Percentiles rank a stretch among this genome's conserved stretches.
These are phyloP conservation scores for Lycocorax pyrrhopterus DNA, from an alignment of 2,113 vertebrate species.

Conservation along the genomic window DNA sequence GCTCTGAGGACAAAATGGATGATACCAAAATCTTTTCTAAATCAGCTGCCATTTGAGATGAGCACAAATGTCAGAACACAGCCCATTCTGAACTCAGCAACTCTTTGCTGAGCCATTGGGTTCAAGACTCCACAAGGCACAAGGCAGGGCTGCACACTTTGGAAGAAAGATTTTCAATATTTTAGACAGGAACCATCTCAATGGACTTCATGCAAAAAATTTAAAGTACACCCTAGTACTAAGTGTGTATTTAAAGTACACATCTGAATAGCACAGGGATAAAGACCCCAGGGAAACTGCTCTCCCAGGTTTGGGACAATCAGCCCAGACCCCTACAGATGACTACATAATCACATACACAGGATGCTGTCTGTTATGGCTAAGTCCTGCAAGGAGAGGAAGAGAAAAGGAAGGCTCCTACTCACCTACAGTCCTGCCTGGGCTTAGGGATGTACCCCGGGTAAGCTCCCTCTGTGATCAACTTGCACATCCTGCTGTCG, in stretches of 20 bases:
- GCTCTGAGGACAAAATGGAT: not conserved
- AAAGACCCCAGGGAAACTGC: not conserved
- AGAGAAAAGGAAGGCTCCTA: not conserved
- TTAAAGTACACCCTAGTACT: not conserved
- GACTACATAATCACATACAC: not conserved
- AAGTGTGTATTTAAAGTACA: no score
- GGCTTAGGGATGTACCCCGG: slow-evolving; percentile 93
- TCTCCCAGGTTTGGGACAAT: not conserved
- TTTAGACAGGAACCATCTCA: not conserved
- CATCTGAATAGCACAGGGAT: not conserved
- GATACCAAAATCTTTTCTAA: not conserved
- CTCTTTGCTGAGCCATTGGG: not conserved
- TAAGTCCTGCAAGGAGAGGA: not conserved
- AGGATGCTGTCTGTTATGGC: not conserved
- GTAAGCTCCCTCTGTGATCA: slow-evolving; percentile 85
- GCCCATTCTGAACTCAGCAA: not conserved
- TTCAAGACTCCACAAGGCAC: not conserved
- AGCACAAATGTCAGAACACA: not conserved
- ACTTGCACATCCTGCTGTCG: slow-evolving; percentile 90
- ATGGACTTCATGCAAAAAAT: not conserved
- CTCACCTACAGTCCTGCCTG: slow-evolving; percentile 93
- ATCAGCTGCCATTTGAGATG: not conserved
- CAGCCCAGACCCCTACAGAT: not conserved
- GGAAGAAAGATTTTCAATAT: not conserved
- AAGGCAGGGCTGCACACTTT: not conserved